phyloP scores from a whole-genome alignment of 2,888 invertebrate species.

The Aporophyla nigra region DNA sequence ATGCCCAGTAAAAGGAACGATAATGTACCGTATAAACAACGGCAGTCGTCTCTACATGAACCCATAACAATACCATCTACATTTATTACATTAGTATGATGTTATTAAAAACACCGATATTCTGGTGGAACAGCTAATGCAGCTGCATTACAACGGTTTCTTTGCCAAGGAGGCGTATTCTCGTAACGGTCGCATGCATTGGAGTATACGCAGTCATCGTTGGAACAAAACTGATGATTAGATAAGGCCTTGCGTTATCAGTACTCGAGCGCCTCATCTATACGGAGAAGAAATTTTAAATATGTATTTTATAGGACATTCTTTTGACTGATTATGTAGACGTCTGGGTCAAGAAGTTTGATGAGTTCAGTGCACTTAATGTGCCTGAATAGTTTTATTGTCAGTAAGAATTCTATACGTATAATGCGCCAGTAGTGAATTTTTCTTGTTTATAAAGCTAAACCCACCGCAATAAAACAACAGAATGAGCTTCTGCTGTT shows the following conservation, averaged over 20 bases:
- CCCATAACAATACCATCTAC: constrained; percentile 52
- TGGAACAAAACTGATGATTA: constrained; percentile 71
- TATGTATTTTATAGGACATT: constrained; percentile 18
- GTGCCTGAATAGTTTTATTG: constrained; percentile 18
- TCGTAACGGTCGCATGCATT: constrained; percentile 57
- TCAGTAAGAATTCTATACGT: background rate
- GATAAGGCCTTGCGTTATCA: constrained; percentile 71
- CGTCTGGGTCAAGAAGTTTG: background rate
- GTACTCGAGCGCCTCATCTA: constrained; percentile 57
- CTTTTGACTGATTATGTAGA: constrained; percentile 10
- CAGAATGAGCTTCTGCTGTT: constrained; percentile 16
- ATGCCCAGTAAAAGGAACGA: background rate
- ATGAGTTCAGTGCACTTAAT: constrained; percentile 26
- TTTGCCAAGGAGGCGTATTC: constrained; percentile 55
- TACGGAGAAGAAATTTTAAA: constrained; percentile 46
- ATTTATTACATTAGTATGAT: constrained; percentile 63
- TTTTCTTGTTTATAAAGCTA: background rate
- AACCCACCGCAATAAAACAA: constrained; percentile 34
- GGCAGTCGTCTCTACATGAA: constrained; percentile 32
- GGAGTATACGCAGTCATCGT: constrained; percentile 54
- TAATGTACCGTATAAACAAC: background rate
- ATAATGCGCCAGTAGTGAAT: background rate
- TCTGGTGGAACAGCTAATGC: constrained; percentile 48
- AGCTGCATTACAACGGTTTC: constrained; percentile 68
- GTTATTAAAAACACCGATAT: constrained; percentile 60